phyloP scores from a whole-genome alignment of 2,888 invertebrate genomes.

The Desoria tigrina region DNA sequence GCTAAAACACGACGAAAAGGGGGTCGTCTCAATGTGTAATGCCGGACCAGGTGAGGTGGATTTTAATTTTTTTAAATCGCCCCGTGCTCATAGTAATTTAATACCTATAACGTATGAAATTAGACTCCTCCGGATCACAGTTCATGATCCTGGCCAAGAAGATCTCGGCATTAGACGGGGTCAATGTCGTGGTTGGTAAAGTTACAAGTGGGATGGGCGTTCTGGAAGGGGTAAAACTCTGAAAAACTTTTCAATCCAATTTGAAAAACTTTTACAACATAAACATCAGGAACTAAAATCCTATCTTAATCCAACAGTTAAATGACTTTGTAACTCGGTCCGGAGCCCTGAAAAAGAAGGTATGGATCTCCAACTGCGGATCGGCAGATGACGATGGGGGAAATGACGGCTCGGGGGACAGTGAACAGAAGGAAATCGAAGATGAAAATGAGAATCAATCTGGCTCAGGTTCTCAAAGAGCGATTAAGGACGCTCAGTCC shows the following conservation, averaged over 20 bases:
- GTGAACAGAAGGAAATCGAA: constrained; percentile 9
- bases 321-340: constrained; percentile 37
- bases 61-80: constrained; percentile 1
- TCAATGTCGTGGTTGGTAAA: constrained; percentile 51
- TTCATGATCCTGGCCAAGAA: constrained; percentile 48
- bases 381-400: constrained; percentile 31
- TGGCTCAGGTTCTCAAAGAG: no score
- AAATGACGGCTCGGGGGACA: constrained; percentile 2
- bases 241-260: constrained; percentile 3
- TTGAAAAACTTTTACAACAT: background rate
- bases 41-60: constrained; percentile 39
- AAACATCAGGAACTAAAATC: background rate
- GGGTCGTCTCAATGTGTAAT: constrained; percentile 50
- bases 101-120: no score
- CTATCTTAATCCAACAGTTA: constrained; percentile 7
- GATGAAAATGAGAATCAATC: constrained; percentile 17
- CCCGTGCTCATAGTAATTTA: no score
- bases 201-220: constrained; percentile 46
- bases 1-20: constrained; percentile 44
- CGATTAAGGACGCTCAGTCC: no score
- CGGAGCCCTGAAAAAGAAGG: constrained; percentile 35
- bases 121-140: constrained; percentile 48
- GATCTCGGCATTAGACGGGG: constrained; percentile 45
- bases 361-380: constrained; percentile 47
- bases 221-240: constrained; percentile 41